These are phyloP conservation scores for Lacerta bilineata DNA, from an alignment of 2,797 vertebrate genomes.

Conservation along the genomic window DNA sequence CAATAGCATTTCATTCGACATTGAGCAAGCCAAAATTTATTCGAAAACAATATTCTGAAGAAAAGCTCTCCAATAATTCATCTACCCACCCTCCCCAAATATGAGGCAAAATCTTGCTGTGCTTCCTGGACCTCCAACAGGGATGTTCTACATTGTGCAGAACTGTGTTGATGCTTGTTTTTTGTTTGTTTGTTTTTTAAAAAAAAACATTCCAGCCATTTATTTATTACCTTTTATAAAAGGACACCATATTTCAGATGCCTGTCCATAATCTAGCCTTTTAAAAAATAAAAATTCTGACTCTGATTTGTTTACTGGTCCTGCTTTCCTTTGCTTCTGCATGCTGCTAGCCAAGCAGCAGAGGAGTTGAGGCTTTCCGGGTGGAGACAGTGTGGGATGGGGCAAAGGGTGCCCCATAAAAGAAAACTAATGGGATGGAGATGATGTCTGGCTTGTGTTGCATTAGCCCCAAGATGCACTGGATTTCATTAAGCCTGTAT, in stretches of 20 bases:
- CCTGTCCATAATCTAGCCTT: conserved; percentile 46
- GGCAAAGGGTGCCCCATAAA: neutral
- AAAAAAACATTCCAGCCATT: conserved; percentile 29
- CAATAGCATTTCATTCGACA: no score
- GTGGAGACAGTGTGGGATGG: neutral
- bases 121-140: neutral
- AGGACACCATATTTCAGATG: conserved; percentile 62
- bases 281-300: neutral
- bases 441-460: conserved; percentile 30
- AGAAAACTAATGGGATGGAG: conserved; percentile 17
- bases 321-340: neutral
- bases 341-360: neutral
- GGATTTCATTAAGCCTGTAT: conserved; percentile 25
- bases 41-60: neutral
- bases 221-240: conserved; percentile 65
- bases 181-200: no score
- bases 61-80: neutral
- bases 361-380: neutral
- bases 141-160: neutral
- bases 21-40: neutral
- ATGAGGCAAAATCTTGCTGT: neutral
- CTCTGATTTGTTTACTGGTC: neutral
- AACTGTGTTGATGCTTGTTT: neutral
- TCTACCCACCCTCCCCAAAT: neutral
- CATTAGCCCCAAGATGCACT: conserved; percentile 17